Base-by-base conservation (phyloP, 2,888 invertebrate species). In the Tachina fera region DNA sequence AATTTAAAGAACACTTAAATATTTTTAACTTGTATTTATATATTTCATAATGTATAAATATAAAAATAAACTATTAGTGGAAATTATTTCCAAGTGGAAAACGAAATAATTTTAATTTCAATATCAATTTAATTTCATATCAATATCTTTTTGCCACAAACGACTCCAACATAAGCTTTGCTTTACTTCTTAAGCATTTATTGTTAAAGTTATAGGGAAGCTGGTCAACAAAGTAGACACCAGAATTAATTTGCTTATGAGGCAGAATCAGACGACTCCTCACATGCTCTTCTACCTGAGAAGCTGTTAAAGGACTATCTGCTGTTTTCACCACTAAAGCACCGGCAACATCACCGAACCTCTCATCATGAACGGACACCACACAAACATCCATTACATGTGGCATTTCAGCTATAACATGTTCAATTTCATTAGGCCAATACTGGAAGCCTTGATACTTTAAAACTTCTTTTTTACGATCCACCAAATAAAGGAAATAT, bases 391-490 rank as follows among this genome's bases (percentile, higher is more conserved):
- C 87, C 14, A 45, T n/a, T n/a, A 87, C 81, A 8, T 72, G 76
- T 0, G 74, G 43, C 41, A 87, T 13, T 31, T 78, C 41, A 9
- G 51, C 43, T 47, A 87, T 65, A 1, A 77, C 60, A 9, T 80
- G 41, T 16, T 86, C 86, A 11, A 86, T 84, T 72, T 87, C 86
- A 19, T 19, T 51, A 1, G 84, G 86, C 22, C 49, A 86, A 31
- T 78, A 86, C 1, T 87, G 87, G 9, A 79, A n/a, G 8, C 88
- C 88, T 45, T 89, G 76, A 72, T 89, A 91, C 43, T 91, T 91
- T 0, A 91, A 83, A 8, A 89, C 88, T 53, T 92, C 91, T 85
- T 91, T 92, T 58, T 89, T 90, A 19, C 92, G 89, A 84, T 89
- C 92, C 9, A 88, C 88, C 19, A 91, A 77, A 79, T 87, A 90